Percentiles rank a stretch among this genome's conserved stretches.
Conservation (phyloP, 2,888 invertebrate genomes). For the Agrochola macilenta region DNA sequence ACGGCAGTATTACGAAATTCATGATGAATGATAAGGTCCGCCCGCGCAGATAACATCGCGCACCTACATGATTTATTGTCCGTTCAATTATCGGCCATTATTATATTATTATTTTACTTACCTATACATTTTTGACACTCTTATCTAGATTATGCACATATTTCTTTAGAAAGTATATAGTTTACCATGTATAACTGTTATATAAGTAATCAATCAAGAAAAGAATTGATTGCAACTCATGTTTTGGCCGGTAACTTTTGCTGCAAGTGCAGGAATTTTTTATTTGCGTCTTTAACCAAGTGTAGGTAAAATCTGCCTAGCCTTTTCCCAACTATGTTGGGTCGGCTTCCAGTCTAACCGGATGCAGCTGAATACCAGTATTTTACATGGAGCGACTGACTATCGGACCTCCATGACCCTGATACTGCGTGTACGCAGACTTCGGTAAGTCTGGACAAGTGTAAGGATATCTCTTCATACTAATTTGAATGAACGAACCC, state of each 20-base stretch:
- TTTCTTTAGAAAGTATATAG: conserved; percentile 55
- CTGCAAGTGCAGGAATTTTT: background rate
- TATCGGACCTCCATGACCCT: too few species aligned
- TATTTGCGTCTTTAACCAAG: background rate
- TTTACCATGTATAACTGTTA: conserved; percentile 20
- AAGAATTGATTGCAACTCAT: conserved; percentile 1
- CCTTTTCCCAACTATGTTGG: too few species aligned
- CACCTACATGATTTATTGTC: conserved; percentile 62
- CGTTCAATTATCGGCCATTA: conserved; percentile 56
- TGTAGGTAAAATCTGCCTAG: background rate
- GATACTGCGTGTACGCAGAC: too few species aligned
- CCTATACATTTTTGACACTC: conserved; percentile 62
- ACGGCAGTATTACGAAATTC: conserved; percentile 68
- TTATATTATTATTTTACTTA: conserved; percentile 60
- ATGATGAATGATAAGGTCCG: conserved; percentile 74
- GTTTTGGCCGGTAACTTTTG: conserved; percentile 16
- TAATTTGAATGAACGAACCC: too few species aligned
- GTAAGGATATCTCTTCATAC: too few species aligned
- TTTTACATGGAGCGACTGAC: too few species aligned
- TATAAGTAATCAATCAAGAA: conserved; percentile 38
- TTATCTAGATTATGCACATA: conserved; percentile 63
- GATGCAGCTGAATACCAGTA: too few species aligned
- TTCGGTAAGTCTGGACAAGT: too few species aligned
- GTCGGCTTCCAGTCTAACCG: too few species aligned
- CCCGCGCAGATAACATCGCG: conserved; percentile 72